Evolutionary conservation across 2,113 vertebrate genomes (phyloP).

Genomic region (Oncorhynchus keta): DNA sequence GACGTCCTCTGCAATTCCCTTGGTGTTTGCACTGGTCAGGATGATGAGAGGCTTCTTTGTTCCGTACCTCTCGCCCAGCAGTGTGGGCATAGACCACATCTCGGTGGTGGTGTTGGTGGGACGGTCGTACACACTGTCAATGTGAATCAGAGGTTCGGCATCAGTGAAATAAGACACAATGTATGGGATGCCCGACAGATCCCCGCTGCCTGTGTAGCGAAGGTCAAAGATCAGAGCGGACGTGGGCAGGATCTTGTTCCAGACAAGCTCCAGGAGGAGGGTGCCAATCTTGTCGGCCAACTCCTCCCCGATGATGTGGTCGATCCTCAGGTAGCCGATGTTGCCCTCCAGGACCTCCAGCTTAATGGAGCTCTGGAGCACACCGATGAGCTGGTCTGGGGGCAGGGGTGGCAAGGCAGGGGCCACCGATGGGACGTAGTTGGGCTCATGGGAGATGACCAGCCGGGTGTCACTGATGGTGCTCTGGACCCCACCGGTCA

Average conservation of each 20-base stretch:
- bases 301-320: slow-evolving; percentile 85
- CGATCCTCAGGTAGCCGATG: slow-evolving; percentile 88
- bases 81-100: slow-evolving; percentile 79
- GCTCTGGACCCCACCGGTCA: slow-evolving; percentile 82
- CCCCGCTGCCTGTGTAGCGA: slow-evolving; percentile 79
- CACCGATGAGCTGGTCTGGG: slow-evolving; percentile 77
- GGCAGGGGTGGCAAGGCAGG: slow-evolving; percentile 66
- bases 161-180: slow-evolving; percentile 86
- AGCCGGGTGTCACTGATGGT: slow-evolving; percentile 84
- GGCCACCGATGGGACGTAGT: slow-evolving; percentile 46
- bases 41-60: slow-evolving; percentile 83
- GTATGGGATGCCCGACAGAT: slow-evolving; percentile 88
- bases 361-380: slow-evolving; percentile 77
- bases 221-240: slow-evolving; percentile 90
- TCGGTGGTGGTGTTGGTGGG: slow-evolving; percentile 84
- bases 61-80: slow-evolving; percentile 81
- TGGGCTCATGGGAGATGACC: slow-evolving; percentile 83
- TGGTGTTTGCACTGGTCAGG: slow-evolving; percentile 83
- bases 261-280: slow-evolving; percentile 83
- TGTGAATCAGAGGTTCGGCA: slow-evolving; percentile 76
- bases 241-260: slow-evolving; percentile 83
- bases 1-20: slow-evolving; percentile 86
- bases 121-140: slow-evolving; percentile 86
- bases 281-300: slow-evolving; percentile 79
- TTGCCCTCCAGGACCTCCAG: slow-evolving; percentile 84